Percentiles rank a stretch among this genome's conserved stretches.
Evolutionary conservation across 2,113 vertebrate species (phyloP).

Genomic region (Orientallactaga bullata): DNA sequence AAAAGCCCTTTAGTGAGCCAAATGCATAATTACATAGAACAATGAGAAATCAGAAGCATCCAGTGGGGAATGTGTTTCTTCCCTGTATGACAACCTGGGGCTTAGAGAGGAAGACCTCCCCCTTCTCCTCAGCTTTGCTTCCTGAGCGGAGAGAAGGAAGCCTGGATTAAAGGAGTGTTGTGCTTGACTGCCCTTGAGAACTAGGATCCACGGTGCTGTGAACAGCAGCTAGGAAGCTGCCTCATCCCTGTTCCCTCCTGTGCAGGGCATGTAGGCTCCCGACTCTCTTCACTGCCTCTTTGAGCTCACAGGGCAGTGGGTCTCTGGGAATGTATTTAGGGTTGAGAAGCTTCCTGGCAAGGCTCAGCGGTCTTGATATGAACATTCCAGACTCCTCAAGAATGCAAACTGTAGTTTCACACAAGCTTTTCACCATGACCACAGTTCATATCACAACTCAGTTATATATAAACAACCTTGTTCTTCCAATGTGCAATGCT

Average conservation of each 20-base stretch:
- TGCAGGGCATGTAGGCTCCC: not conserved
- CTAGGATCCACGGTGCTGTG: not conserved
- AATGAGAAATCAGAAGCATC: slow-evolving; percentile 2
- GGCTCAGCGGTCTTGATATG: not conserved
- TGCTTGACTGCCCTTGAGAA: not conserved
- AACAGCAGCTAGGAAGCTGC: not conserved
- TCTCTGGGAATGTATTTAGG: not conserved
- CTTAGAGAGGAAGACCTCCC: not conserved
- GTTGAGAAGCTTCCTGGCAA: not conserved
- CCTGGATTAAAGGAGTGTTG: not conserved
- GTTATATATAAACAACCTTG: not conserved
- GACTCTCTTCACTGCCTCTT: not conserved
- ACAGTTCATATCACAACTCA: not conserved
- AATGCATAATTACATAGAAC: slow-evolving; percentile 51
- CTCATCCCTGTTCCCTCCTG: not conserved
- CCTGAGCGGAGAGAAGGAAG: not conserved
- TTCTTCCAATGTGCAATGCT: not conserved
- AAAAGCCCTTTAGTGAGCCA: slow-evolving; percentile 40
- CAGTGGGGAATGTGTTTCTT: not conserved
- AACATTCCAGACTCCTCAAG: not conserved
- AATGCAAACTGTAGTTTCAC: not conserved
- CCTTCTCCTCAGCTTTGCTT: slow-evolving; percentile 20
- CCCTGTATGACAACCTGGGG: not conserved
- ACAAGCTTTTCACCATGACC: slow-evolving; percentile 33
- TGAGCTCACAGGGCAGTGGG: not conserved